Conservation (phyloP, 2,797 vertebrate species). For the Linurgus olivaceus region DNA sequence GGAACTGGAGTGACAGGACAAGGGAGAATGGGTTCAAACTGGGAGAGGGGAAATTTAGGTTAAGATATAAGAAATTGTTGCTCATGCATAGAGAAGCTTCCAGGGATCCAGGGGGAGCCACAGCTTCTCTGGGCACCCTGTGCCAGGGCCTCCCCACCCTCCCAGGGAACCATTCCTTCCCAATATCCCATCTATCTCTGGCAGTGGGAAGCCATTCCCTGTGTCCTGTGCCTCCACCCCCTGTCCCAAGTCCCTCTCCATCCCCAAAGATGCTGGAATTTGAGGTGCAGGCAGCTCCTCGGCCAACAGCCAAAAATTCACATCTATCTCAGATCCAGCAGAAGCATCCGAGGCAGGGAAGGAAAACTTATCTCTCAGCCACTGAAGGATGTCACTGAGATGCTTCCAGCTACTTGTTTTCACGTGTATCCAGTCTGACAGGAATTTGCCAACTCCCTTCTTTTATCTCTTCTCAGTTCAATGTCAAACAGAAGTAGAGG, state of each 20-base stretch:
- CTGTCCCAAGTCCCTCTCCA: not conserved
- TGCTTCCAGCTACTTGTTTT: not conserved
- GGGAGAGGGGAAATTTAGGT: not conserved
- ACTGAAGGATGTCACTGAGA: not conserved
- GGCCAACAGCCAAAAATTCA: not conserved
- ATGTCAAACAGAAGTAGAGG: not conserved
- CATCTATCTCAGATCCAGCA: not conserved
- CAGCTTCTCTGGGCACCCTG: not conserved
- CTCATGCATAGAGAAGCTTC: not conserved
- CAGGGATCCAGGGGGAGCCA: not conserved
- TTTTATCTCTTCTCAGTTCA: not conserved
- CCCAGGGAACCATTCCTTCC: not conserved
- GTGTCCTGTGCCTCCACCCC: not conserved
- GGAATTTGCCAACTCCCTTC: not conserved
- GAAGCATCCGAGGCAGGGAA: not conserved
- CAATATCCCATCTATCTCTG: fast-evolving
- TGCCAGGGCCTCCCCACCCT: not conserved
- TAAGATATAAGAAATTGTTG: not conserved
- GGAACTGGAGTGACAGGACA: not conserved
- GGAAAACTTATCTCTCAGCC: not conserved
- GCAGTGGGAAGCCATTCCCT: not conserved
- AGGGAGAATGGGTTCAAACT: not conserved
- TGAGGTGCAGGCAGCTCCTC: fast-evolving
- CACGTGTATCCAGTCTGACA: not conserved
- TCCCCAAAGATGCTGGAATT: not conserved